phyloP scores from a whole-genome alignment of 37 sponge, comb jelly and placozoan species.

The Axinella damicornis region DNA sequence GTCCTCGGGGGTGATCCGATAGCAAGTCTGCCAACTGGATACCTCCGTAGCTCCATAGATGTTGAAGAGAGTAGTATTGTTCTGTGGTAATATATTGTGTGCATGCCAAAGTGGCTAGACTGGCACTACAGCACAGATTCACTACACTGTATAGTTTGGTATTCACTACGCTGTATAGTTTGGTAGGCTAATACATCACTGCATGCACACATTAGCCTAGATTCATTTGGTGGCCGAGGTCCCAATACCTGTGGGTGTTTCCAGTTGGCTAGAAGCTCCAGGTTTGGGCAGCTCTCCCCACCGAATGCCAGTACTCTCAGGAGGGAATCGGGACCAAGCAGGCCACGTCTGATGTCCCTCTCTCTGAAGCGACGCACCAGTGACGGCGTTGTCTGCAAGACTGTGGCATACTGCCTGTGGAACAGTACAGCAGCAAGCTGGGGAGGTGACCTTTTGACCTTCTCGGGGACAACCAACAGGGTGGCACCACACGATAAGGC shows the following conservation, averaged over 20 bases:
- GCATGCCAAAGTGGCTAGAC: background rate
- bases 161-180: too few relatives aligned
- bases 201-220: too few relatives aligned
- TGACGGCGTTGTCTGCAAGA: constrained; percentile 82
- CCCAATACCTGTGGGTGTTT: constrained; percentile 68
- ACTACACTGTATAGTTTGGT: too few relatives aligned
- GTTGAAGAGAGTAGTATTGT: constrained; percentile 79
- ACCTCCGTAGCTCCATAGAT: constrained; percentile 97
- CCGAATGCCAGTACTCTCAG: constrained; percentile 89
- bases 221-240: too few relatives aligned
- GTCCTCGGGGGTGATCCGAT: constrained; percentile 28
- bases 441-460: constrained; percentile 59
- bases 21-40: constrained; percentile 90
- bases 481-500: constrained; percentile 73
- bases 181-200: too few relatives aligned
- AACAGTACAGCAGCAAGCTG: constrained; percentile 46
- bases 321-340: constrained; percentile 55
- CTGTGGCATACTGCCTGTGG: constrained; percentile 37
- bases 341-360: background rate
- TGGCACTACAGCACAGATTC: background rate
- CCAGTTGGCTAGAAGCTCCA: constrained; percentile 33
- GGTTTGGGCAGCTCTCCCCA: constrained; percentile 82
- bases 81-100: constrained; percentile 47
- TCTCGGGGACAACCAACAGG: constrained; percentile 73
- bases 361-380: constrained; percentile 31